These are phyloP conservation scores for Tachysurus vachellii DNA, from an alignment of 2,113 vertebrate species.

Conservation along the genomic window DNA sequence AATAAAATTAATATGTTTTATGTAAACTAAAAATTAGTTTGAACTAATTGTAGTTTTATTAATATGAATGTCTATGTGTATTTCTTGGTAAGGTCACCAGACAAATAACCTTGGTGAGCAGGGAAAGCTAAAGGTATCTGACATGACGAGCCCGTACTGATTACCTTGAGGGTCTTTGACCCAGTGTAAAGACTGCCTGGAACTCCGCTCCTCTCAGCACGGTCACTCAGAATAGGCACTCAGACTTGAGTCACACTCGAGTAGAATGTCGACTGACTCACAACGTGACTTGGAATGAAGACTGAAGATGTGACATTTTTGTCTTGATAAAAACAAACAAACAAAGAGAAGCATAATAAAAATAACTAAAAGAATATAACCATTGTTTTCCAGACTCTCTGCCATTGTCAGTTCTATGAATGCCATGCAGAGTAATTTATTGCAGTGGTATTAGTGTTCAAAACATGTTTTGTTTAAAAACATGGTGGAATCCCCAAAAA, in stretches of 20 bases:
- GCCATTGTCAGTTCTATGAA: slow-evolving; percentile 1
- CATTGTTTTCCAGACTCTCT: neutral
- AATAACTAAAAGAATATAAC: neutral
- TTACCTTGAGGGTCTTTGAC: neutral
- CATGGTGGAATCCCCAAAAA: neutral
- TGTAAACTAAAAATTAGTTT: too few species aligned
- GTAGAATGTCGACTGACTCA: neutral
- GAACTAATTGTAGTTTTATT: neutral
- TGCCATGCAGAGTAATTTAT: neutral
- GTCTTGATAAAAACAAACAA: neutral
- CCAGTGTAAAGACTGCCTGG: neutral
- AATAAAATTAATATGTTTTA: neutral
- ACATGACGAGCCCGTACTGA: neutral
- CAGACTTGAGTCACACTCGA: neutral
- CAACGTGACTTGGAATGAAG: neutral
- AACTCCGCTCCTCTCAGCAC: neutral
- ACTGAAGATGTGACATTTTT: slow-evolving; percentile 9
- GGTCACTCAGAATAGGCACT: neutral
- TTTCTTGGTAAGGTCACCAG: neutral
- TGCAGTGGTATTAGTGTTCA: neutral
- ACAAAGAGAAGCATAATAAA: neutral
- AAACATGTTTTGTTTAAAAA: too few species aligned
- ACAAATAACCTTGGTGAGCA: neutral
- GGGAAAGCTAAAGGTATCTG: neutral
- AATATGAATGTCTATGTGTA: neutral